A percentile compares a stretch with the other conserved stretches of the same genome.
Conservation (phyloP, 2,113 vertebrate genomes). For the Prietella phreatophila region DNA sequence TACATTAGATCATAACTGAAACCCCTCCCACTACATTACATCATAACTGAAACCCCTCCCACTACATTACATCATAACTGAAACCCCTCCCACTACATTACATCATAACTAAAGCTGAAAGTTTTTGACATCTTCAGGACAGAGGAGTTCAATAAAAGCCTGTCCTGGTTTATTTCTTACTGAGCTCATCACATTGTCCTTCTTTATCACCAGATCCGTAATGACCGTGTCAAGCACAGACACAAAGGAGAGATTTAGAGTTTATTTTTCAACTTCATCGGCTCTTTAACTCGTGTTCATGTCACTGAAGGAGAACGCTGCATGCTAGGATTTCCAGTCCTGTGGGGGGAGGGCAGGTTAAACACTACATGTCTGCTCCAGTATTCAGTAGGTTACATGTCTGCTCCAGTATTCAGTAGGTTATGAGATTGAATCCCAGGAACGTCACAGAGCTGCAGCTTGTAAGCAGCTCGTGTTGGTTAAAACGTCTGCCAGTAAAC, state of each 20-base stretch:
- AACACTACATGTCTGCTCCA: background rate
- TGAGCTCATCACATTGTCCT: background rate
- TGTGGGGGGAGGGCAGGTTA: background rate
- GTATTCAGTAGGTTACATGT: background rate
- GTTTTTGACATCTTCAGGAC: background rate
- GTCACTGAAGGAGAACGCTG: background rate
- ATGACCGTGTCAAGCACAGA: background rate
- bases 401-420: background rate
- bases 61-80: background rate
- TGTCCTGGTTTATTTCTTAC: background rate
- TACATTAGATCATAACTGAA: background rate
- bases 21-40: background rate
- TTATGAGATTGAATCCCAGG: background rate
- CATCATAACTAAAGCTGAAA: background rate
- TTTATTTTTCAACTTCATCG: constrained; percentile 1
- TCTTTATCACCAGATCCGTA: background rate
- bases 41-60: background rate
- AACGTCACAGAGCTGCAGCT: background rate
- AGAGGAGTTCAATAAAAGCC: background rate
- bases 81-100: background rate
- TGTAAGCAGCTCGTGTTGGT: background rate
- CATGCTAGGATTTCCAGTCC: background rate
- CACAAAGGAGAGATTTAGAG: constrained; percentile 5
- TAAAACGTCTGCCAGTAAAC: background rate
- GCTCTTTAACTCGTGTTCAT: background rate